Percentiles rank a stretch among this genome's conserved stretches.
These are phyloP conservation scores for Acanthopagrus latus DNA, from an alignment of 2,797 vertebrate species.

Conservation along the genomic window DNA sequence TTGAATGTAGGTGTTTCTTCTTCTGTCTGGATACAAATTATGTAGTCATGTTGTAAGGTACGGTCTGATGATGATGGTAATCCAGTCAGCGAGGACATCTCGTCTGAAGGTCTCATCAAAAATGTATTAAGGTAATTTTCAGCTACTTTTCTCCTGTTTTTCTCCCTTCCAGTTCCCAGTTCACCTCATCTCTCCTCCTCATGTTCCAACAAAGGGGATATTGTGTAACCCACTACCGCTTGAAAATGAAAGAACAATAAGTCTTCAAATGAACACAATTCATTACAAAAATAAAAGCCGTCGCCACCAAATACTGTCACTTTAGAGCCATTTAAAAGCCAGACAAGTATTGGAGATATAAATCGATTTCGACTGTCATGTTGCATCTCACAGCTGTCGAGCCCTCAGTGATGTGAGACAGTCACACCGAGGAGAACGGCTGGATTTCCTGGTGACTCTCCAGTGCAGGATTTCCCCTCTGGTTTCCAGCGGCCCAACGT, in stretches of 20 bases:
- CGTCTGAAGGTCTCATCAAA: neutral
- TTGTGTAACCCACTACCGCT: neutral
- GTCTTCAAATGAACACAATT: neutral
- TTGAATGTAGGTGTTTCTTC: neutral
- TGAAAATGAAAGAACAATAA: neutral
- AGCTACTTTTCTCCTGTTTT: neutral
- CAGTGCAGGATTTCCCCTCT: constrained; percentile 14
- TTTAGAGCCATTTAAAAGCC: neutral
- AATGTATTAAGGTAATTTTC: neutral
- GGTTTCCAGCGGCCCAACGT: constrained; percentile 50
- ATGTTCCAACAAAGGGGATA: neutral
- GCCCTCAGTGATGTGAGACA: constrained; percentile 23
- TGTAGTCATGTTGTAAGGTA: neutral
- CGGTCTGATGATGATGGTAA: neutral
- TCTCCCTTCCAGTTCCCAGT: neutral
- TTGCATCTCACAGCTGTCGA: neutral
- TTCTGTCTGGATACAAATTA: neutral
- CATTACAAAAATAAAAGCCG: neutral
- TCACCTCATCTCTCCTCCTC: neutral
- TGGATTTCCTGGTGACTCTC: constrained; percentile 53
- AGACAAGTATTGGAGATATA: neutral
- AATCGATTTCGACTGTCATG: constrained; percentile 16
- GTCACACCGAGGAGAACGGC: constrained; percentile 20
- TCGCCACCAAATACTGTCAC: neutral
- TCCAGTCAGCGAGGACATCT: neutral